phyloP scores from a whole-genome alignment of 2,797 vertebrate species.

The Numenius phaeopus region DNA sequence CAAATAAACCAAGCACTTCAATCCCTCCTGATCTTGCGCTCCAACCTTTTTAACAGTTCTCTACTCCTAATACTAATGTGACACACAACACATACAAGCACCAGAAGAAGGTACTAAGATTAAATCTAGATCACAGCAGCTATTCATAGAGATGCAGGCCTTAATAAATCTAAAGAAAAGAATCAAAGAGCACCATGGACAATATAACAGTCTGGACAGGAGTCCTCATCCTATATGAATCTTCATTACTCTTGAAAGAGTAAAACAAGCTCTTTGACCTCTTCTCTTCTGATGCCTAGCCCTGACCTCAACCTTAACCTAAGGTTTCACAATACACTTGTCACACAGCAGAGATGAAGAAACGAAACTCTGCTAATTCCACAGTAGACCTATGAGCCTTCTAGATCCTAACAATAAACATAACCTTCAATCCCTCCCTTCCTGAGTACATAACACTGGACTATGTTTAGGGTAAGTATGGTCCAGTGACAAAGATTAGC shows the following conservation, averaged over 20 bases:
- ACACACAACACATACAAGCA: not conserved
- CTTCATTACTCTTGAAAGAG: not conserved
- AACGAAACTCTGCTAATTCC: not conserved
- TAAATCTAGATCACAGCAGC: not conserved
- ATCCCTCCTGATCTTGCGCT: not conserved
- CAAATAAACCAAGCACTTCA: not conserved
- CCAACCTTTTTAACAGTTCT: not conserved
- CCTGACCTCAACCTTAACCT: not conserved
- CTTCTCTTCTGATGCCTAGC: not conserved
- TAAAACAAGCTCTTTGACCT: not conserved
- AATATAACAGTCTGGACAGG: not conserved
- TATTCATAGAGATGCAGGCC: not conserved
- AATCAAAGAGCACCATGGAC: not conserved
- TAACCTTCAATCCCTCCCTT: not conserved
- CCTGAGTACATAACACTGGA: not conserved
- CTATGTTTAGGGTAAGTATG: no score
- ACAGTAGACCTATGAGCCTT: not conserved
- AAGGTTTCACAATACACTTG: not conserved
- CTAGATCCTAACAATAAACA: not conserved
- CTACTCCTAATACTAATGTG: not conserved
- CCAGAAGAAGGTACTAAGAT: not conserved
- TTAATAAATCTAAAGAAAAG: not conserved
- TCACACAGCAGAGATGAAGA: not conserved
- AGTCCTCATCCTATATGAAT: not conserved
- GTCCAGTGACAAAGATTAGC: not conserved